Percentiles rank a stretch among this genome's conserved stretches.
phyloP scores from a whole-genome alignment of 2,113 vertebrate genomes.

The Dipodomys ordii region DNA sequence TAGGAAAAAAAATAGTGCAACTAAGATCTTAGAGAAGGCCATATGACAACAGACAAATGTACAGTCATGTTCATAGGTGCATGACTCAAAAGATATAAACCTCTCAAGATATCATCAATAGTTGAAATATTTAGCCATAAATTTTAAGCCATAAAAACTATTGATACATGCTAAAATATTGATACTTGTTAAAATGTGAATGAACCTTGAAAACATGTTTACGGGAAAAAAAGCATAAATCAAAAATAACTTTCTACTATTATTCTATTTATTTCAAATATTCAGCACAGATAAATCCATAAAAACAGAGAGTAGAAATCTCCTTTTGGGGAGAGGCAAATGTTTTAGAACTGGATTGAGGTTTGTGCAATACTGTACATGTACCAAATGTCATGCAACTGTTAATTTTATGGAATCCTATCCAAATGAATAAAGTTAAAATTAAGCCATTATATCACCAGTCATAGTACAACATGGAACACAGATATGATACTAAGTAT shows the following conservation, averaged over 20 bases:
- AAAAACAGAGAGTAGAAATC: not conserved
- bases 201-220: not conserved
- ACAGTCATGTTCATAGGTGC: not conserved
- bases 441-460: not conserved
- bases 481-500: not conserved
- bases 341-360: not conserved
- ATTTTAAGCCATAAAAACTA: not conserved
- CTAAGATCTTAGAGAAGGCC: not conserved
- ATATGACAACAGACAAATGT: not conserved
- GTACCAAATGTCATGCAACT: not conserved
- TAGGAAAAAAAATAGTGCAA: not conserved
- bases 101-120: not conserved
- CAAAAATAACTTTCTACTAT: not conserved
- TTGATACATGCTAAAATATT: too few relatives aligned
- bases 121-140: not conserved
- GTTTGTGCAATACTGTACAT: not conserved
- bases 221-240: not conserved
- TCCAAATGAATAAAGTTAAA: slow-evolving; percentile 7
- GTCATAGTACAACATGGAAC: not conserved
- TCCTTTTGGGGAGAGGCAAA: slow-evolving; percentile 17
- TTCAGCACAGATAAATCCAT: not conserved
- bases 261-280: not conserved
- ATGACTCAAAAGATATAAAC: not conserved
- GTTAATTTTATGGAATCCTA: not conserved
- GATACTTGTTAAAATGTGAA: not conserved